Percentiles rank a stretch among this genome's conserved stretches.
Evolutionary conservation across 2,113 vertebrate genomes (phyloP).

Genomic region (Megaceryle torquata): DNA sequence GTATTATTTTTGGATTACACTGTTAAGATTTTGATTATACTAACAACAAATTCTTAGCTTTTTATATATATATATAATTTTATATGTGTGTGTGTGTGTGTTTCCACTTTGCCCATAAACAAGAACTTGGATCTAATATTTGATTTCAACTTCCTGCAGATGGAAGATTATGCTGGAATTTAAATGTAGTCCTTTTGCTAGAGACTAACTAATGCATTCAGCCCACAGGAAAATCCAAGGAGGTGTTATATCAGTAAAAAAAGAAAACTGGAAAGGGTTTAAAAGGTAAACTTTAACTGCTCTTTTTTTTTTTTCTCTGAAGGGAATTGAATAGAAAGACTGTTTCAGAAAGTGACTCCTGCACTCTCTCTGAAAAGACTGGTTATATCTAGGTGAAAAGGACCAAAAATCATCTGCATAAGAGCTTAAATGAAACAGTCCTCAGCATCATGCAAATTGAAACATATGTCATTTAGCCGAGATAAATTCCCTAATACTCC

Average conservation of each 20-base stretch:
- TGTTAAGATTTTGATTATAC: neutral
- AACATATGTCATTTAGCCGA: constrained; percentile 48
- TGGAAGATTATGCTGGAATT: constrained; percentile 30
- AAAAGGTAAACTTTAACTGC: neutral
- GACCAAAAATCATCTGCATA: constrained; percentile 3
- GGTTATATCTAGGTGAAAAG: neutral
- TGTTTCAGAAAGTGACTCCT: neutral
- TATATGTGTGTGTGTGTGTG: rapidly evolving
- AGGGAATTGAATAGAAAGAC: neutral
- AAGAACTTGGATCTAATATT: neutral
- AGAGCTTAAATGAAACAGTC: constrained; percentile 21
- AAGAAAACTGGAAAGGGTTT: neutral
- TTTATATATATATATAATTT: neutral
- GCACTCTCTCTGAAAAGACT: neutral
- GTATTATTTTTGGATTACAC: constrained; percentile 1
- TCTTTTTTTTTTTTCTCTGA: neutral
- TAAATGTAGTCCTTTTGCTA: constrained; percentile 27
- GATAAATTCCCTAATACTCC: constrained; percentile 59
- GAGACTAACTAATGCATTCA: neutral
- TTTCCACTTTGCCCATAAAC: neutral
- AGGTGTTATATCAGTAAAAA: neutral
- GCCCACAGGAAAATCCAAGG: constrained; percentile 9
- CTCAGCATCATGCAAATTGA: constrained; percentile 38
- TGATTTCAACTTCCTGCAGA: constrained; percentile 11
- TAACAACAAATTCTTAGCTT: neutral